Base-by-base conservation (phyloP, 2,888 invertebrate species). In the Eupelmus urozonus region DNA sequence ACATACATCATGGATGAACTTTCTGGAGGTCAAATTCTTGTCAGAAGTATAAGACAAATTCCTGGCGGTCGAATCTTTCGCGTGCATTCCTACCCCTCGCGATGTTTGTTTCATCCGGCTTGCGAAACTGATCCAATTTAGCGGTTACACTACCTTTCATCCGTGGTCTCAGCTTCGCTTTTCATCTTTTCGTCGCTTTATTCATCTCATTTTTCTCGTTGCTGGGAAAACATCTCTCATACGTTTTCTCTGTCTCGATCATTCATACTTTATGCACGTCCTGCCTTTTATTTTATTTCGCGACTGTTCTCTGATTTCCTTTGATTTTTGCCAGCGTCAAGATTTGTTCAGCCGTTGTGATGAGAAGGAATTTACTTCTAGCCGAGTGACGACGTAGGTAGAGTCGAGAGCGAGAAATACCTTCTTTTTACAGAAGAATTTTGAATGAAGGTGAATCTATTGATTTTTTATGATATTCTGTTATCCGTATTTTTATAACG, bases 111-210 rank as follows among this genome's bases (percentile, higher is more conserved):
- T 55, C 49, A 57, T 65, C 65, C 55, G 57, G 62, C 42, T 55
- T 63, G 42, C 18, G 53, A 40, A 4, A 34, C 23, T 70, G 69
- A 76, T 70, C 76, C 76, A 29, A 76, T 76, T 76, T 76, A 55
- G 23, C 57, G 53, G 18, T 34, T 42, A 63, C 70, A 16, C 45
- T 16, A 25, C 27, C 9, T 51, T 27, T 72, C 13, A 11, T 13
- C 40, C 27, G 62, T 27, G 20, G n/a, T n/a, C 55, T 23, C 55
- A 23, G 5, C 23, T n/a, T 40, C 40, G 16, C n/a, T 51, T n/a
- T 72, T 2, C 18, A 20, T 53, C n/a, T 72, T 27, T 62, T 7
- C 59, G n/a, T 20, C 25, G 4, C 7, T 40, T 0, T 25, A 5
- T 29, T 27, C 18, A n/a, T 45, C 9, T 49, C 20, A 25, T 25